phyloP scores from a whole-genome alignment of 2,888 invertebrate species.

The Rhorus exstirpatorius region DNA sequence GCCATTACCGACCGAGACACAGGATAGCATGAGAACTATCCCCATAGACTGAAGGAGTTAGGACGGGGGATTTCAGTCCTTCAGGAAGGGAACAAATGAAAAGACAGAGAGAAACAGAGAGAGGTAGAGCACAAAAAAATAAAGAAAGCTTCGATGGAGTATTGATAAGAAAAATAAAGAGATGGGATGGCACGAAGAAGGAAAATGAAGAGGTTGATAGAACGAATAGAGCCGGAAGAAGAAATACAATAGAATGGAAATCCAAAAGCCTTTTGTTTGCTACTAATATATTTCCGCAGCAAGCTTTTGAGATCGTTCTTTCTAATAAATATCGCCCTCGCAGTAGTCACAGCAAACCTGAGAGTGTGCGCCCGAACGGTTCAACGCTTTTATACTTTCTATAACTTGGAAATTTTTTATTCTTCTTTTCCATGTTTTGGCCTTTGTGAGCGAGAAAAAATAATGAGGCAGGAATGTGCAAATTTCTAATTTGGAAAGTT shows the following conservation, averaged over 20 bases:
- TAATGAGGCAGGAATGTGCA: no score
- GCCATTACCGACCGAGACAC: constrained; percentile 33
- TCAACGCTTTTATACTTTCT: constrained; percentile 13
- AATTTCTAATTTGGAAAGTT: no score
- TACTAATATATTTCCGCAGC: constrained; percentile 52
- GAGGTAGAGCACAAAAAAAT: constrained; percentile 1
- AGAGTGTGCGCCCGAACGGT: background rate
- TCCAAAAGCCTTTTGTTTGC: constrained; percentile 54
- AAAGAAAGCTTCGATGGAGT: constrained; percentile 32
- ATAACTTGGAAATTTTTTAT: background rate
- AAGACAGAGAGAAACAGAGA: background rate
- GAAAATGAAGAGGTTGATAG: background rate
- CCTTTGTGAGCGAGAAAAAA: no score
- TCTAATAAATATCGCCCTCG: constrained; percentile 55
- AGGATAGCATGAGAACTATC: constrained; percentile 19
- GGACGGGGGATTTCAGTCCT: constrained; percentile 36
- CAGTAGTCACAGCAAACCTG: constrained; percentile 6
- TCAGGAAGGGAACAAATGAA: constrained; percentile 32
- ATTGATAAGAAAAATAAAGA: constrained; percentile 53
- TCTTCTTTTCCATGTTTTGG: no score
- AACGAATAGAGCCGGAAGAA: constrained; percentile 24
- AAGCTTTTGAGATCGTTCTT: constrained; percentile 41
- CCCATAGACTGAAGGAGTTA: constrained; percentile 22
- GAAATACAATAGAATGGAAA: constrained; percentile 30
- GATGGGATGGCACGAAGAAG: constrained; percentile 19